Evolutionary conservation across 1,140 invertebrate species (phyloP).

Genomic region (Trigoniulus corallinus): DNA sequence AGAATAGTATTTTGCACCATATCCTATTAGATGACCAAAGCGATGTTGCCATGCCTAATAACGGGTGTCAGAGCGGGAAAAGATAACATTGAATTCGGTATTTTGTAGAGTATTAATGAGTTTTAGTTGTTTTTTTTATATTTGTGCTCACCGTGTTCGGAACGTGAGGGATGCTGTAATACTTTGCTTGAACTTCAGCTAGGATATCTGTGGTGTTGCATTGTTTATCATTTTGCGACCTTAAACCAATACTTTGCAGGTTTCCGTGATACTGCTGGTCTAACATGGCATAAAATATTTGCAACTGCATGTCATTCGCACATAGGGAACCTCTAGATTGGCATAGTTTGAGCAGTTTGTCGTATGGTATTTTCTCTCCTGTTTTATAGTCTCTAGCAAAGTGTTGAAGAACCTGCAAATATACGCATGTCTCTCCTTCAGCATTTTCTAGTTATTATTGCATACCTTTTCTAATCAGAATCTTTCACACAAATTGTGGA

Average conservation of each 20-base stretch:
- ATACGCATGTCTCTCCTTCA: too few relatives aligned
- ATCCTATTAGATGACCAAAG: conserved; percentile 92
- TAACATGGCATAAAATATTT: conserved; percentile 72
- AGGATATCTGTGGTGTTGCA: conserved; percentile 53
- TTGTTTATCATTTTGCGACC: conserved; percentile 1
- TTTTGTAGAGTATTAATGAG: not conserved
- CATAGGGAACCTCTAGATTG: conserved; percentile 68
- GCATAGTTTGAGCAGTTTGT: conserved; percentile 57
- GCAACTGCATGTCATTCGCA: conserved; percentile 78
- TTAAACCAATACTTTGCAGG: conserved; percentile 26
- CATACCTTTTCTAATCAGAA: not conserved
- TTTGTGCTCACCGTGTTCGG: conserved; percentile 59
- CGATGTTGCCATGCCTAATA: conserved; percentile 79
- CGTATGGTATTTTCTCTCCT: conserved; percentile 58
- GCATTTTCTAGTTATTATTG: not conserved
- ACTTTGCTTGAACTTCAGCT: conserved; percentile 55
- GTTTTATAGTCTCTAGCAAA: conserved; percentile 89
- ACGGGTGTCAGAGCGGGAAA: conserved; percentile 1
- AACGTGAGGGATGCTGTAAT: conserved; percentile 73
- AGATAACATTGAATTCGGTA: not conserved
- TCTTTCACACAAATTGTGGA: conserved; percentile 4
- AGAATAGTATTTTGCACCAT: conserved; percentile 96
- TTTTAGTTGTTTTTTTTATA: too few relatives aligned
- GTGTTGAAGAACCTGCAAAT: conserved; percentile 49
- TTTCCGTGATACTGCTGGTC: conserved; percentile 77